Evolutionary conservation across 2,888 invertebrate species (phyloP), one percentile per base, ranked within the genome.

Genomic region (Notodonta ziczac): DNA sequence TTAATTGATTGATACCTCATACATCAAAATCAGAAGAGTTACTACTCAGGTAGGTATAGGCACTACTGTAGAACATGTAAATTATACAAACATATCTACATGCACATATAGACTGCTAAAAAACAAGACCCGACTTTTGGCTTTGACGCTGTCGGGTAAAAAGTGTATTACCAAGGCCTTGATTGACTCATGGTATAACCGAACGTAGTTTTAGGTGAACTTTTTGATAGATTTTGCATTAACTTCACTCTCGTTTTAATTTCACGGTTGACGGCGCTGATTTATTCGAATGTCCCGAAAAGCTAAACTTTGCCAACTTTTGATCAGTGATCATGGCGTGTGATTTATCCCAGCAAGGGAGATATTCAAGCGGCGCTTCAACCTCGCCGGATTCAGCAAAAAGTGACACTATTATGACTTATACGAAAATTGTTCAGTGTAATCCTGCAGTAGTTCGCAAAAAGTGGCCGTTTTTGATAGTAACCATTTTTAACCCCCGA

Each of bases 241-340:
- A 79, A 80, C 78, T 81, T 77, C 74, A 70, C 79, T 70, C 78
- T 81, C 81, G 77, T 81, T 86, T 85, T 86, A 84, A 88, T 88
- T 89, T 88, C 83, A 84, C 84, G 84, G 80, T 69, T 73, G 80
- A 80, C 67, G 64, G 78, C 68, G 74, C 83, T 82, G 85, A 88
- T 87, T 87, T 86, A 88, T 87, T 80, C 74, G 81, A 82, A 83
- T 84, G 82, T 82, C 78, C 78, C 77, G 76, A 81, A 87, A 86
- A 85, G 82, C 84, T 83, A 84, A 87, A 85, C 83, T 84, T 85
- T 78, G 76, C 81, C 77, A 88, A 86, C 77, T 88, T 87, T 82
- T 84, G 87, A 87, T 85, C 84, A 76, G 82, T 81, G 86, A 88
- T 88, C 85, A 81, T 79, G 72, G 76, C 74, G 68, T 82, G 76